phyloP scores from a whole-genome alignment of 2,113 vertebrate species.

The Trichomycterus rosablanca region DNA sequence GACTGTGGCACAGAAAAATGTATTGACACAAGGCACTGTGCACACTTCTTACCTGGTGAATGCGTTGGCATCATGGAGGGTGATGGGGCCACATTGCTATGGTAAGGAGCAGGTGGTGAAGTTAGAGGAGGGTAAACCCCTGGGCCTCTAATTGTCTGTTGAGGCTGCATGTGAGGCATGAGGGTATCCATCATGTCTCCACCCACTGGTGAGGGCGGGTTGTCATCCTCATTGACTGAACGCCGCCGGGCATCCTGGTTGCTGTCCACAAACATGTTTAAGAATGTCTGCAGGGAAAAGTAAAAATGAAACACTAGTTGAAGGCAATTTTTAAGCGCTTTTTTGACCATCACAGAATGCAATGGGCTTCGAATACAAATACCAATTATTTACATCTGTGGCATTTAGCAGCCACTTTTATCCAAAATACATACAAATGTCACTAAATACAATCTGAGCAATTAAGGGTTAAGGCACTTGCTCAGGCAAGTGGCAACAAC shows the following conservation, averaged over 20 bases:
- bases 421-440: no score
- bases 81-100: conserved; percentile 85
- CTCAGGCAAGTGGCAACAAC: no score
- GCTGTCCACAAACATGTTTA: conserved; percentile 98
- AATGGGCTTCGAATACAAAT: no score
- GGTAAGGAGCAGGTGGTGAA: conserved; percentile 90
- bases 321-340: no score
- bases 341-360: no score
- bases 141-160: conserved; percentile 63
- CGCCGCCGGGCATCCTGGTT: conserved; percentile 93
- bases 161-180: conserved; percentile 82
- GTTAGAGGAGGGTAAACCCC: conserved; percentile 87
- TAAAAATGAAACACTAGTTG: no score
- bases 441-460: no score
- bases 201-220: conserved; percentile 94
- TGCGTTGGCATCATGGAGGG: conserved; percentile 96
- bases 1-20: no score
- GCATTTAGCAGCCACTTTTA: no score
- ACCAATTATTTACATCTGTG: no score
- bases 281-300: conserved; percentile 77
- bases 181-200: conserved; percentile 91
- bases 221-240: conserved; percentile 95
- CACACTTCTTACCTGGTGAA: conserved; percentile 79
- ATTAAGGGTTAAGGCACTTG: no score
- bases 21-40: background rate